Conservation (phyloP, 2,888 invertebrate genomes). For the Odontothrips loti region DNA sequence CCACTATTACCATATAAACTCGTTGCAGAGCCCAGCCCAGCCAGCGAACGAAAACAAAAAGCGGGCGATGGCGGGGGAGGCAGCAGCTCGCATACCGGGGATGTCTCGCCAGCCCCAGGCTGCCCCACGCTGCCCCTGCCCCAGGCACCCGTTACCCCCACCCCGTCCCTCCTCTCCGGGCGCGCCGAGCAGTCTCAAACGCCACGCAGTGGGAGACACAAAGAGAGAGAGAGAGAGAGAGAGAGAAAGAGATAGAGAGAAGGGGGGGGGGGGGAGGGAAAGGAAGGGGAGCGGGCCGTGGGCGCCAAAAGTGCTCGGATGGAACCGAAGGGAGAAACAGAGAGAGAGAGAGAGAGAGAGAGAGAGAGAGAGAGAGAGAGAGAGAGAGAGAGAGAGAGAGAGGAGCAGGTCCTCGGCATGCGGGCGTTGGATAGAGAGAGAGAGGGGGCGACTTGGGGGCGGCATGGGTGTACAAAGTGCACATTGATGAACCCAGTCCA, state of each 20-base stretch:
- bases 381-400: too few species aligned
- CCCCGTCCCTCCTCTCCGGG: background rate
- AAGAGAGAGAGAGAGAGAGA: background rate
- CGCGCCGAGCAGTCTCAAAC: conserved; percentile 15
- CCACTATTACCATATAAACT: background rate
- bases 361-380: too few species aligned
- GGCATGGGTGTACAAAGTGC: too few species aligned
- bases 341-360: too few species aligned
- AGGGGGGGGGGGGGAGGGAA: background rate
- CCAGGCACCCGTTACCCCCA: background rate
- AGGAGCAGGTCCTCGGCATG: too few species aligned
- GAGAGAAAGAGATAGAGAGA: background rate
- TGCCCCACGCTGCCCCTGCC: background rate
- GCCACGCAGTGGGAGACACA: background rate
- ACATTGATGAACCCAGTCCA: too few species aligned
- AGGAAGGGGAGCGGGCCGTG: background rate
- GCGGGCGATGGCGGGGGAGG: background rate
- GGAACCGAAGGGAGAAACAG: too few species aligned
- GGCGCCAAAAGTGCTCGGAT: too few species aligned
- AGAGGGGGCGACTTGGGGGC: too few species aligned
- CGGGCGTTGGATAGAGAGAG: too few species aligned
- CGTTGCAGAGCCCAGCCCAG: background rate
- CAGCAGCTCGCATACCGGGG: background rate
- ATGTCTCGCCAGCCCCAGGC: conserved; percentile 5
- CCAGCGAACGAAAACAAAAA: background rate